Evolutionary conservation across 2,113 vertebrate species (phyloP), one percentile per base, ranked within the genome.

Genomic region (Nasalis larvatus): DNA sequence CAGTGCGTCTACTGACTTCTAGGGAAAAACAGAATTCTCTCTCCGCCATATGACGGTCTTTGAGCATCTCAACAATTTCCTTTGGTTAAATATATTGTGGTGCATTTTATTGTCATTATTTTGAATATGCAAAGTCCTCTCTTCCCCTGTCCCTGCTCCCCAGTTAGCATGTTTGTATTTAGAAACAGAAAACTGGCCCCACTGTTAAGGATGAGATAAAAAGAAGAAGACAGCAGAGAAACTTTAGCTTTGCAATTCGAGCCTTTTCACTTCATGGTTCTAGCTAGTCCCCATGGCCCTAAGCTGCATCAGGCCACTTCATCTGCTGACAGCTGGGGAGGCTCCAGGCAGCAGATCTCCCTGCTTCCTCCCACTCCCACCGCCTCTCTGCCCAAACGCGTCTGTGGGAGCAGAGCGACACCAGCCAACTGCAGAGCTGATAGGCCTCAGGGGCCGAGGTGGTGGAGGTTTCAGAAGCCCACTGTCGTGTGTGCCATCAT

Each of bases 271-370:
- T 25, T 37, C 56, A 12, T 30, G 30, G 9, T 4, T 27, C 35
- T 40, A 10, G 18, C 49, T 30, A 12, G 1, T 23, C 6, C 42
- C 80, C 30, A 42, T 27, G 18, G 2, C 32, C 37, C n/a, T 21
- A 1, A 1, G 1, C 18, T 6, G 6, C 8, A 0, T 37, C 7
- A 63, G 37, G 66, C 1, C 12, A 1, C 35, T 25, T 37, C 25
- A 17, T 14, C 13, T 37, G 40, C 18, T 45, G 85, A 52, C 27
- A 37, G 20, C 56, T 9, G 45, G n/a, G 47, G 37, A 81, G 30
- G 0, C 56, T n/a, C 49, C 1, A 27, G 30, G 10, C 3, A 18
- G 35, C 27, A 40, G 20, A 71, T n/a, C 69, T 27, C 10, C 3
- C 17, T 8, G 0, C 52, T 54, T 18, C 20, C 9, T 58, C 42